Evolutionary conservation across 1,140 invertebrate genomes (phyloP), one percentile per base, ranked within the genome.

Genomic region (Magallana gigas): DNA sequence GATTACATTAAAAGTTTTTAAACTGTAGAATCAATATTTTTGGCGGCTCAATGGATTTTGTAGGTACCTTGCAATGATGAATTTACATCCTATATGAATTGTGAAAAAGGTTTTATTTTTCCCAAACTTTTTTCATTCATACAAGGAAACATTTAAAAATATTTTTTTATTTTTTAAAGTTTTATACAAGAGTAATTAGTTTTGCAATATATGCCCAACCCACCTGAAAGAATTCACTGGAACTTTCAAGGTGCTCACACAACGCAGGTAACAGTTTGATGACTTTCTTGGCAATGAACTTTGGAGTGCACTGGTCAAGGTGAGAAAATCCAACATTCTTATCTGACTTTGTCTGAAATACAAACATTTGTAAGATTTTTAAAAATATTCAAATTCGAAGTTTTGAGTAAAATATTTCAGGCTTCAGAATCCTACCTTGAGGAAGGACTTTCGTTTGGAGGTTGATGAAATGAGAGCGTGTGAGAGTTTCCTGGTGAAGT

Each of bases 401-500:
- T 14, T 23, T 23, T 23, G 0, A 23, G 0, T 0, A 23, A 23
- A 23, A 23, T 1, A 23, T 23, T 23, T 23, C 5, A 48, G 36
- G 36, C 36, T 0, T 48, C 36, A 48, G 0, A 48, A 48, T 48
- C 5, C 62, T 84, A 93, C 93, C 86, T 93, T 94, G 48, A 93
- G 84, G 88, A 94, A 94, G 14, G 90, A 90, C n/a, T 91, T 90
- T 18, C 91, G 87, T 80, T 93, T 94, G n/a, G 90, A 88, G 8
- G 91, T 89, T 9, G 92, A 91, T 11, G 93, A 87, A 23, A 93
- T 84, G 4, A 95, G 89, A 16, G 87, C 87, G 87, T 95, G 93
- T 9, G 93, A 92, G n/a, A 96, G 85, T 92, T 96, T 96, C 9
- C 89, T 83, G 48, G 92, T 91, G 18, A 95, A 91, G 91, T 96